Evolutionary conservation across 2,113 vertebrate genomes (phyloP).

Genomic region (Poeciliopsis turrubarensis): DNA sequence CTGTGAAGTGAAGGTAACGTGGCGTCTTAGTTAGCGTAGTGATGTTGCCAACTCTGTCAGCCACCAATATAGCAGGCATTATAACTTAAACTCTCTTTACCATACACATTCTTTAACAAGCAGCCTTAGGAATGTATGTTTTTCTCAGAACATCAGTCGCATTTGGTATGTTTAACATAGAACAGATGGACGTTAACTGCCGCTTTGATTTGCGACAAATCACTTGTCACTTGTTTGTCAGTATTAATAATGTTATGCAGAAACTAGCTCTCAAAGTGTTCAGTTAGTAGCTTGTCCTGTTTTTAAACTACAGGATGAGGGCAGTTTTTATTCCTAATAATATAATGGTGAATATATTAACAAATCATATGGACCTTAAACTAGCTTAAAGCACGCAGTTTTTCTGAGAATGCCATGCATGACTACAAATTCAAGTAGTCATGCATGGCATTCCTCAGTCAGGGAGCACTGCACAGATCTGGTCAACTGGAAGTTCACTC

Average conservation of each 20-base stretch:
- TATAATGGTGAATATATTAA: background rate
- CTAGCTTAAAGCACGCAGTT: constrained; percentile 3
- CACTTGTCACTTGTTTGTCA: background rate
- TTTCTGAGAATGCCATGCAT: constrained; percentile 15
- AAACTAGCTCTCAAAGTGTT: constrained; percentile 8
- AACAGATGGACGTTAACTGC: background rate
- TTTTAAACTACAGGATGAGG: background rate
- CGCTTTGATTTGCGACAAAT: background rate
- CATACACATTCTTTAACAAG: background rate
- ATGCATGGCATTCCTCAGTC: constrained; percentile 76
- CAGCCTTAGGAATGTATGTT: background rate
- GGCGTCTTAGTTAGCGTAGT: constrained; percentile 52
- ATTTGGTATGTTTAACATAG: background rate
- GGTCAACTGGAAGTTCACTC: constrained; percentile 60
- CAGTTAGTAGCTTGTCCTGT: background rate
- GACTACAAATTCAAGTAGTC: constrained; percentile 66
- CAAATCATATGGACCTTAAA: background rate
- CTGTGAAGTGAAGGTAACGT: constrained; percentile 59
- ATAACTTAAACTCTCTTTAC: background rate
- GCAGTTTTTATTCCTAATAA: too few relatives aligned
- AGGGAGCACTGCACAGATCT: constrained; percentile 26
- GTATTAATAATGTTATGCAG: background rate
- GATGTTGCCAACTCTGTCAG: constrained; percentile 38
- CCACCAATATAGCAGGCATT: background rate
- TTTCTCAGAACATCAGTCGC: background rate